These are phyloP conservation scores for Tenualosa ilisha DNA, from an alignment of 2,797 vertebrate species.

Conservation along the genomic window DNA sequence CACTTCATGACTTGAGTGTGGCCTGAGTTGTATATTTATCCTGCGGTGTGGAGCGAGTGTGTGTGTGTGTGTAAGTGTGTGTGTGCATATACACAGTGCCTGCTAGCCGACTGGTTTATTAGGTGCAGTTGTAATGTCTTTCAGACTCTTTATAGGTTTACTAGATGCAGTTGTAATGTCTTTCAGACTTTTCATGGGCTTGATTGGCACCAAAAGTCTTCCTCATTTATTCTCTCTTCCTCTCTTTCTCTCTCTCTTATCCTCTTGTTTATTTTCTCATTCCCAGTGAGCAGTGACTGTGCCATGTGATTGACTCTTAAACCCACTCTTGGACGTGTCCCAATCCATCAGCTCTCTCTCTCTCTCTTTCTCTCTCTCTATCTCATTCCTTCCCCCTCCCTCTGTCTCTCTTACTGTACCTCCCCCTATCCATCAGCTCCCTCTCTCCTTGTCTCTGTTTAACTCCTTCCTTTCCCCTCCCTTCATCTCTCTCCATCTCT, in stretches of 20 bases:
- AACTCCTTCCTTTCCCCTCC: background rate
- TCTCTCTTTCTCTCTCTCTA: background rate
- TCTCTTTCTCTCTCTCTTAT: background rate
- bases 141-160: background rate
- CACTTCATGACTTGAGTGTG: background rate
- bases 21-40: background rate
- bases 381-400: background rate
- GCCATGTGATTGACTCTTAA: constrained; percentile 2
- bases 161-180: background rate
- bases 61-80: constrained; percentile 1
- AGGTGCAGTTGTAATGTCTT: background rate
- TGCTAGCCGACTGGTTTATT: background rate
- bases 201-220: background rate
- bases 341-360: background rate
- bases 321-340: background rate
- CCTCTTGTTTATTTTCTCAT: background rate
- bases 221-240: background rate
- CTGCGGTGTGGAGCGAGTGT: background rate
- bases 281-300: constrained; percentile 2
- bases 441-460: background rate
- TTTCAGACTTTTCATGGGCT: background rate
- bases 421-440: background rate
- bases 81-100: background rate
- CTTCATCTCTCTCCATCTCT: background rate
- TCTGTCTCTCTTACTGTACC: background rate